Evolutionary conservation across 1,140 invertebrate genomes (phyloP), one percentile per base, ranked within the genome.

Genomic region (Globodera ellingtonae): DNA sequence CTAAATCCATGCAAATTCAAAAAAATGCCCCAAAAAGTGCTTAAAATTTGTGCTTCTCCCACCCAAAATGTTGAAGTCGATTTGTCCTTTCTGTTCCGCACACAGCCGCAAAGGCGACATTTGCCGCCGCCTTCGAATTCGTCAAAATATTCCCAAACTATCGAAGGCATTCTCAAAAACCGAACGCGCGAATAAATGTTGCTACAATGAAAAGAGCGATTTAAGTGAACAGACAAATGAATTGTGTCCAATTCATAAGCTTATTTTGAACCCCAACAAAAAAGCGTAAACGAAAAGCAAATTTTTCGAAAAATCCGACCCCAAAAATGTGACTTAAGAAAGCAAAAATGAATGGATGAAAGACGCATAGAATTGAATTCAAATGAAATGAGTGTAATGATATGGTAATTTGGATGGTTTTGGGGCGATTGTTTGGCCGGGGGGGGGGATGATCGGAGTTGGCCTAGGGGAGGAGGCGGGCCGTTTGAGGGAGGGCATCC

Each of bases 1-100:
- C 75, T 77, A 47, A 77, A 77, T 62, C 15, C 13, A 69, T 8
- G 50, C 24, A 21, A 46, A 15, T 66, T 66, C 13, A 13, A 59
- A 59, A 3, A 4, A 59, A 2, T 35, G 0, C 35, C 35, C 35
- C 35, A 59, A 59, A 59, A 6, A 18, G 56, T 18, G 13, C 18
- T 7, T 59, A 10, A 59, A 15, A 59, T 59, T 59, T 59, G 18
- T 59, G 10, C 35, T 35, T 59, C 56, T 8, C 46, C 18, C 50
- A 77, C 75, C 79, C 79, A 80, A 80, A 80, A 80, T n/a, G 79
- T 80, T 18, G 79, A 80, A 6, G 79, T 80, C 15, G 69, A 73
- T 72, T 80, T 80, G 72, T 80, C 79, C 48, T 75, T 75, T 46
- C 79, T 52, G 75, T 80, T 80, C 15, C 79, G 46, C 13, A 76